A percentile compares a stretch with the other conserved stretches of the same genome.
Conservation (phyloP, 1,140 invertebrate genomes). For the Bombus breviceps region DNA sequence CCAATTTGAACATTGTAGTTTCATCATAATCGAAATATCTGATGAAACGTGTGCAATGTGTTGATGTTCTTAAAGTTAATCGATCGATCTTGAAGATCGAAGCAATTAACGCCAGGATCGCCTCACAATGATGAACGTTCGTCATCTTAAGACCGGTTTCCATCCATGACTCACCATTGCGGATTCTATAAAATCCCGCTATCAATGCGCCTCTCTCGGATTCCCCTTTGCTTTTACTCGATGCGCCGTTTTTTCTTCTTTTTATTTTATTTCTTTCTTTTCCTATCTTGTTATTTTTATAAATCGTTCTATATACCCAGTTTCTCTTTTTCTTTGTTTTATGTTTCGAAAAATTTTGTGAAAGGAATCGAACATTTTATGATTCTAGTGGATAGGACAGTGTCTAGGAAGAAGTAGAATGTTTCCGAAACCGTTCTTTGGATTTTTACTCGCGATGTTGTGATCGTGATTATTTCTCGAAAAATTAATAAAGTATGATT, state of each 20-base stretch:
- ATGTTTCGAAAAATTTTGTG: too few species aligned
- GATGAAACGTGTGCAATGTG: background rate
- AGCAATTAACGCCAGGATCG: constrained; percentile 5
- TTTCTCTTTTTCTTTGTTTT: too few species aligned
- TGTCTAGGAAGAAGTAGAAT: too few species aligned
- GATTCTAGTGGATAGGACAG: too few species aligned
- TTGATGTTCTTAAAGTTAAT: background rate
- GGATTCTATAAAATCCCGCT: constrained; percentile 7
- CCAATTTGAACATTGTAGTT: too few species aligned
- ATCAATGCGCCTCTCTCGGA: background rate
- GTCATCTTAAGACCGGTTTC: constrained; percentile 23
- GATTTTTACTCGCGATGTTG: too few species aligned
- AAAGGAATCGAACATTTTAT: too few species aligned
- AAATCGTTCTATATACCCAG: too few species aligned
- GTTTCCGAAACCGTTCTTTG: too few species aligned
- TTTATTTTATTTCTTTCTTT: background rate
- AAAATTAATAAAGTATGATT: too few species aligned
- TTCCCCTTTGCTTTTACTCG: background rate
- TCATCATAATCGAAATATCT: background rate
- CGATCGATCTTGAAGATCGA: constrained; percentile 12
- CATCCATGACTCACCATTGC: background rate
- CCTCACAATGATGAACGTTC: background rate
- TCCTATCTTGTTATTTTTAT: too few species aligned
- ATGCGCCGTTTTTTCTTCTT: background rate
- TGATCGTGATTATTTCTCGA: too few species aligned